Percentiles rank a stretch among this genome's conserved stretches.
Evolutionary conservation across 2,888 invertebrate genomes (phyloP).

Genomic region (Odontocerum albicorne): DNA sequence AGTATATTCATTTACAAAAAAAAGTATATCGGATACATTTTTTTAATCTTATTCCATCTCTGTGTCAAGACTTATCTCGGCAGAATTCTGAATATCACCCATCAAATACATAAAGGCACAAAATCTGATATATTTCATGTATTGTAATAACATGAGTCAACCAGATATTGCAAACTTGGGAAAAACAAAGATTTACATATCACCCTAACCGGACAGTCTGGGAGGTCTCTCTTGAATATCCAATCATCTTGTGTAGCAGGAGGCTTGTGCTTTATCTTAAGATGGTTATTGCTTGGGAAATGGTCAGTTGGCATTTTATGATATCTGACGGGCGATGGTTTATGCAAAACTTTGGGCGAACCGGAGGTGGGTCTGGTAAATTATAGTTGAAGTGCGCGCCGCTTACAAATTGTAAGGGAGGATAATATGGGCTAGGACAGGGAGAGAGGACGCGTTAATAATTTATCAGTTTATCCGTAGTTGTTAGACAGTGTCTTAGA

Average conservation of each 20-base stretch:
- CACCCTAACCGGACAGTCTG: slow-evolving; percentile 17
- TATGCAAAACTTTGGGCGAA: slow-evolving; percentile 14
- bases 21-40: too few relatives aligned
- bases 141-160: too few relatives aligned
- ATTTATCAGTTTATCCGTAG: too few relatives aligned
- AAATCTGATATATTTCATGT: too few relatives aligned
- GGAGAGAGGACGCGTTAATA: too few relatives aligned
- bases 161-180: slow-evolving; percentile 14
- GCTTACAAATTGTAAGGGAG: not conserved
- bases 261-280: slow-evolving; percentile 15
- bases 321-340: slow-evolving; percentile 22
- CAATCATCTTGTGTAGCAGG: not conserved
- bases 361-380: not conserved
- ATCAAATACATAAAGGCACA: too few relatives aligned
- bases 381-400: not conserved
- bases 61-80: too few relatives aligned
- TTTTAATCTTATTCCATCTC: too few relatives aligned
- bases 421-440: too few relatives aligned
- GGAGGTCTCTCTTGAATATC: slow-evolving; percentile 7
- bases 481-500: too few relatives aligned
- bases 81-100: too few relatives aligned
- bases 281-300: slow-evolving; percentile 1
- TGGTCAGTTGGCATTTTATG: slow-evolving; percentile 14
- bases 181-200: slow-evolving; percentile 20
- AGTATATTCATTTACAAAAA: too few relatives aligned